phyloP scores from a whole-genome alignment of 2,113 vertebrate species.

The Lanius ludovicianus region DNA sequence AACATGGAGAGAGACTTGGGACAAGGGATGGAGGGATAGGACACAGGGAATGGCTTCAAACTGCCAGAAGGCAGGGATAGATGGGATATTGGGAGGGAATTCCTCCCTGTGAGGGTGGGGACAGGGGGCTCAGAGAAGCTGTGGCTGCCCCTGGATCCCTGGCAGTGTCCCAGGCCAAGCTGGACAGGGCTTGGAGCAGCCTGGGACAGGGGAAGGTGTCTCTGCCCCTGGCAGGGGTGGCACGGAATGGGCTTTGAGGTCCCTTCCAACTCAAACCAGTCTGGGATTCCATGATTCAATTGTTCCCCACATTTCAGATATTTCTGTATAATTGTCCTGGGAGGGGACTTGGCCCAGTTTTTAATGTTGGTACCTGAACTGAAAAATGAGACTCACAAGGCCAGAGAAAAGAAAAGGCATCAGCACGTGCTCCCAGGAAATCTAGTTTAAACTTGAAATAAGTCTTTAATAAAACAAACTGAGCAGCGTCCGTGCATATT shows the following conservation, averaged over 20 bases:
- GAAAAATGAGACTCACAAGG: fast-evolving
- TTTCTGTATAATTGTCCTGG: fast-evolving
- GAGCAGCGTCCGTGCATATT: background rate
- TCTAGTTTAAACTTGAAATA: background rate
- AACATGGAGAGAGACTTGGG: background rate
- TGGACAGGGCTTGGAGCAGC: background rate
- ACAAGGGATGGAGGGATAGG: fast-evolving
- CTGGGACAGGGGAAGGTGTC: background rate
- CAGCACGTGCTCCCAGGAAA: background rate
- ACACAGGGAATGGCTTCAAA: background rate
- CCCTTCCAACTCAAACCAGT: background rate
- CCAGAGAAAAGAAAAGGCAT: background rate
- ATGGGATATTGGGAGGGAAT: background rate
- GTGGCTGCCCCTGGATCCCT: background rate
- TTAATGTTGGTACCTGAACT: background rate
- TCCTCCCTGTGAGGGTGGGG: fast-evolving
- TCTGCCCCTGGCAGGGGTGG: background rate
- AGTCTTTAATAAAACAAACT: background rate
- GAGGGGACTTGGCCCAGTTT: background rate
- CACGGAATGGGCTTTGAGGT: fast-evolving
- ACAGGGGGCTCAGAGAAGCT: background rate
- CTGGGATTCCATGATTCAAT: background rate
- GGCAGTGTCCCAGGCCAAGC: background rate
- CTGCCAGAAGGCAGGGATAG: fast-evolving
- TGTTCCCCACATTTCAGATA: background rate